Evolutionary conservation across 2,113 vertebrate genomes (phyloP), one percentile per base, ranked within the genome.

Genomic region (Alosa alosa): DNA sequence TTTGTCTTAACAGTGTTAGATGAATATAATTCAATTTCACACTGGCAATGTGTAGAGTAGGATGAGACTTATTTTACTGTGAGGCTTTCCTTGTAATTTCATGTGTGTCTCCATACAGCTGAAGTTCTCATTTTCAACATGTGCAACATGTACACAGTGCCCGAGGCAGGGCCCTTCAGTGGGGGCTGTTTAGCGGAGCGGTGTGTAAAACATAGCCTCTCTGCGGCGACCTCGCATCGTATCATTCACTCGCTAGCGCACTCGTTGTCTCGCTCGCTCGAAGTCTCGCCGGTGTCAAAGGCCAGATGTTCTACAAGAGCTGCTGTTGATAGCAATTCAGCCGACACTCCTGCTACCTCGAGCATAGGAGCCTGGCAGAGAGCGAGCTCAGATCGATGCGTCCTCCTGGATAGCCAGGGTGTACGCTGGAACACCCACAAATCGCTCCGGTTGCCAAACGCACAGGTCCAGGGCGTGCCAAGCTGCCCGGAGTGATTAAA

Each of bases 281-380:
- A 31, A 85, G 81, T 52, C 86, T 82, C 57, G 20, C 39, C 64
- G 83, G 41, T 82, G 86, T 88, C 85, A 84, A 81, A 86, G 81
- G 85, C 45, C 84, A 86, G 81, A 72, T 81, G 85, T 86, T 84
- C 44, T 83, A 87, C 88, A 86, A 86, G 84, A 82, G 86, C 82
- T 49, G 55, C 75, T 55, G 82, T 78, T 85, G 72, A 82, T 81
- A 83, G 84, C 82, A 72, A 81, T 87, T 83, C 64, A 81, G 72
- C 84, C 20, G 72, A 86, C 83, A 75, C 36, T 31, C 45, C 64
- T 18, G n/a, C 17, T 41, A 22, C 84, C 5, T 20, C 7, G 39
- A 85, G 47, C 47, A 72, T 64, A n/a, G 72, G 47, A 87, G 83
- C 15, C 84, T 87, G 86, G 86, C 86, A 83, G n/a, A 8, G 60